Percentiles rank a stretch among this genome's conserved stretches.
Conservation (phyloP, 2,113 vertebrate species). For the Puma concolor region DNA sequence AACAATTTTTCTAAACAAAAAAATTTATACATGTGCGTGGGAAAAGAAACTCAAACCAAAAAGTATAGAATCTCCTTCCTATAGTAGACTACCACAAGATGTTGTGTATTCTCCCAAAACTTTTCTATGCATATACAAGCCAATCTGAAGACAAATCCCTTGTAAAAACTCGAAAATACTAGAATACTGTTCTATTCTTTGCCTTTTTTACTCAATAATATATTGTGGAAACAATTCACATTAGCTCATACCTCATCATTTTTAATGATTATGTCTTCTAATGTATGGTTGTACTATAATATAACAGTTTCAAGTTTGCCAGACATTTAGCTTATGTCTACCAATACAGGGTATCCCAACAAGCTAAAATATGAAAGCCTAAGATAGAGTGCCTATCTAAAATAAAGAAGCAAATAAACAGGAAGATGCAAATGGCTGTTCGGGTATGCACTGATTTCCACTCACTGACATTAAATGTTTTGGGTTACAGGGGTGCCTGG, state of each 20-base stretch:
- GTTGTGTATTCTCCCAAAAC: not conserved
- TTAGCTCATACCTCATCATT: not conserved
- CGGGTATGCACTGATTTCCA: not conserved
- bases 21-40: not conserved
- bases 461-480: not conserved
- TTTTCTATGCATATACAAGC: not conserved
- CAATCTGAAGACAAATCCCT: not conserved
- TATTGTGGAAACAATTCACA: not conserved
- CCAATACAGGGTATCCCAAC: not conserved
- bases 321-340: not conserved
- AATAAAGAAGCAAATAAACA: not conserved
- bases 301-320: not conserved
- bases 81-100: not conserved
- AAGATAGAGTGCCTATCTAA: not conserved
- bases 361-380: not conserved
- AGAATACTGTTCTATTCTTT: not conserved
- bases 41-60: constrained; percentile 31
- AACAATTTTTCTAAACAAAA: not conserved
- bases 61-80: not conserved
- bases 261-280: not conserved
- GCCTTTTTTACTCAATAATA: not conserved
- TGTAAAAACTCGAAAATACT: not conserved
- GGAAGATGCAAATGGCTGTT: not conserved
- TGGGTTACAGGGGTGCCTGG: no score
- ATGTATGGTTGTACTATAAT: not conserved